A percentile compares a stretch with the other conserved stretches of the same genome.
These are phyloP conservation scores for Copsychus sechellarum DNA, from an alignment of 2,113 vertebrate genomes.

Conservation along the genomic window DNA sequence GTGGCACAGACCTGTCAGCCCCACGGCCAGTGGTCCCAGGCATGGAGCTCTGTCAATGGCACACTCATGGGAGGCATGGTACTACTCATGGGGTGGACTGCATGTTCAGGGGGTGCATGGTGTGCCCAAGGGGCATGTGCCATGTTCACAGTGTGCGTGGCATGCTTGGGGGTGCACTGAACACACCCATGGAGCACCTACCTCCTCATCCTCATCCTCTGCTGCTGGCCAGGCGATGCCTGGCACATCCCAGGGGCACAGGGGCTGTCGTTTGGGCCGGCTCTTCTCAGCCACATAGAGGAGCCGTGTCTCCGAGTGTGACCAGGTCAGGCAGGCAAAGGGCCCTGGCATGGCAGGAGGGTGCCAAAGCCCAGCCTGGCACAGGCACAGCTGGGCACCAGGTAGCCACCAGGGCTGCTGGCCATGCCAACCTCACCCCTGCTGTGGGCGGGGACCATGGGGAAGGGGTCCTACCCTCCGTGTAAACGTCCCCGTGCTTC, in stretches of 20 bases:
- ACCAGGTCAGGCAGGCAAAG: slow-evolving; percentile 94
- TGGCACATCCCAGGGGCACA: slow-evolving; percentile 66
- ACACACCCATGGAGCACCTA: not conserved
- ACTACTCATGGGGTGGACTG: not conserved
- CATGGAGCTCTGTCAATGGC: not conserved
- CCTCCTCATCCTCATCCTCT: not conserved
- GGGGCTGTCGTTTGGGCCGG: slow-evolving; percentile 80
- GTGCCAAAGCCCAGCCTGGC: not conserved
- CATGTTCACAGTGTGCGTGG: not conserved
- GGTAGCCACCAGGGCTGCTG: fast-evolving
- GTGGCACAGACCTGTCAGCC: not conserved
- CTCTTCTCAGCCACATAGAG: slow-evolving; percentile 93
- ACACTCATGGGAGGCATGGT: fast-evolving
- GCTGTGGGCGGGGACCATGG: fast-evolving
- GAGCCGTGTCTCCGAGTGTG: slow-evolving; percentile 87
- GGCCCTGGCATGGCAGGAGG: slow-evolving; percentile 75
- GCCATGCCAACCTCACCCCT: fast-evolving
- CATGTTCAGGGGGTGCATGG: fast-evolving
- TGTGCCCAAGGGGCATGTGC: too few species aligned
- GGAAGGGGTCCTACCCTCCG: slow-evolving; percentile 78
- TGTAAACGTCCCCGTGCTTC: slow-evolving; percentile 90
- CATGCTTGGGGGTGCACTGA: not conserved
- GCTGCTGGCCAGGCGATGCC: fast-evolving
- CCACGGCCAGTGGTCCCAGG: fast-evolving
- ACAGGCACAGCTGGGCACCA: not conserved